Evolutionary conservation across 2,888 invertebrate species (phyloP).

Genomic region (Ormyrus labotus): DNA sequence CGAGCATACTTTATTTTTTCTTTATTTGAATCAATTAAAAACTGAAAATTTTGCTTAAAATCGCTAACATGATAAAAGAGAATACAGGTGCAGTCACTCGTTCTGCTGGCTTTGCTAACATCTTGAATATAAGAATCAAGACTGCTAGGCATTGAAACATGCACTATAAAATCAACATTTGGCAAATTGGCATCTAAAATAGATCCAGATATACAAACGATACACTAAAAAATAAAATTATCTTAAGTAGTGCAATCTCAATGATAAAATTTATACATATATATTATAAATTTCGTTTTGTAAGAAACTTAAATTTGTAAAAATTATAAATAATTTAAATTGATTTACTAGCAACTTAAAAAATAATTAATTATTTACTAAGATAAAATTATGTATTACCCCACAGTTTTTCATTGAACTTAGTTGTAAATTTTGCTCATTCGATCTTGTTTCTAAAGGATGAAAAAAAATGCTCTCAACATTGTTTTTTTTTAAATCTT

Average conservation of each 20-base stretch:
- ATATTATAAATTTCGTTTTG: too few species aligned
- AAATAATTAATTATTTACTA: not conserved
- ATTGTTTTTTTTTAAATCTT: not conserved
- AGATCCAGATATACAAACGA: constrained; percentile 30
- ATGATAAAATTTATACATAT: too few species aligned
- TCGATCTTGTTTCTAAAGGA: not conserved
- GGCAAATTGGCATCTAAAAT: constrained; percentile 8
- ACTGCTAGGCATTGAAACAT: constrained; percentile 4
- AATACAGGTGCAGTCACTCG: not conserved
- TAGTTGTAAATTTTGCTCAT: constrained; percentile 10
- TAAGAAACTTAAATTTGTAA: too few species aligned
- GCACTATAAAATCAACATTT: constrained; percentile 33
- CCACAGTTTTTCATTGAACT: not conserved
- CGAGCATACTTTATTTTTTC: constrained; percentile 10
- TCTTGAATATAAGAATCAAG: constrained; percentile 38
- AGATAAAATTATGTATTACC: constrained; percentile 2
- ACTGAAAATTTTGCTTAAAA: not conserved
- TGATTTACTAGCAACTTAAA: not conserved
- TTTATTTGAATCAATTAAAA: not conserved
- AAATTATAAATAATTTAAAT: too few species aligned
- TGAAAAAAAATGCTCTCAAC: constrained; percentile 2
- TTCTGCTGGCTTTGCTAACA: not conserved
- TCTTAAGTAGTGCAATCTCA: too few species aligned
- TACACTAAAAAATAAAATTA: constrained; percentile 19
- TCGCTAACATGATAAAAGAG: constrained; percentile 30